These are phyloP conservation scores for Diglossa brunneiventris DNA, from an alignment of 2,113 vertebrate species.

Conservation along the genomic window DNA sequence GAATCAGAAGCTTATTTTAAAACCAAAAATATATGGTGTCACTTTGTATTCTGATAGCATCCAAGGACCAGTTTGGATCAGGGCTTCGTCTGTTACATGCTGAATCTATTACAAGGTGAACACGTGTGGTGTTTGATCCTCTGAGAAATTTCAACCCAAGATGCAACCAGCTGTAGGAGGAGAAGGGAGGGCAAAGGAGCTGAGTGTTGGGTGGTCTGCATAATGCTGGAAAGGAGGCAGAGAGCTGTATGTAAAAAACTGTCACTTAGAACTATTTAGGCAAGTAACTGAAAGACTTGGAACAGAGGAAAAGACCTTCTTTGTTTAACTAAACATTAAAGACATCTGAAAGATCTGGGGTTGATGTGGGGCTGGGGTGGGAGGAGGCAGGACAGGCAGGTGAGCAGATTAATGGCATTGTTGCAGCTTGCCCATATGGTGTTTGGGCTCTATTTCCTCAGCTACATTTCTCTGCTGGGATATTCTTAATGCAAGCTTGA, in stretches of 20 bases:
- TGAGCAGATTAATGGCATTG: conserved; percentile 1
- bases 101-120: neutral
- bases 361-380: conserved; percentile 24
- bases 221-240: conserved; percentile 1
- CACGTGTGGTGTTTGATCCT: neutral
- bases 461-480: neutral
- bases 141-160: neutral
- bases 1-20: conserved; percentile 53
- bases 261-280: conserved; percentile 28
- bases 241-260: neutral
- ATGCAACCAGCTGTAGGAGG: neutral
- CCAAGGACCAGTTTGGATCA: neutral
- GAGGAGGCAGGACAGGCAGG: conserved; percentile 35
- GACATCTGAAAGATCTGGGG: conserved; percentile 5
- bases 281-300: conserved; percentile 41
- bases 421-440: conserved; percentile 24
- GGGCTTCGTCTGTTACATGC: neutral
- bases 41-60: neutral
- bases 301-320: conserved; percentile 32
- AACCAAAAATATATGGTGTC: conserved; percentile 5
- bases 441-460: neutral
- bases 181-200: neutral
- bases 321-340: conserved; percentile 16
- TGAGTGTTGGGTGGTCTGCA: conserved; percentile 34
- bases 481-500: neutral